Base-by-base conservation (phyloP, 2,888 invertebrate species). In the Drosophila cognata region DNA sequence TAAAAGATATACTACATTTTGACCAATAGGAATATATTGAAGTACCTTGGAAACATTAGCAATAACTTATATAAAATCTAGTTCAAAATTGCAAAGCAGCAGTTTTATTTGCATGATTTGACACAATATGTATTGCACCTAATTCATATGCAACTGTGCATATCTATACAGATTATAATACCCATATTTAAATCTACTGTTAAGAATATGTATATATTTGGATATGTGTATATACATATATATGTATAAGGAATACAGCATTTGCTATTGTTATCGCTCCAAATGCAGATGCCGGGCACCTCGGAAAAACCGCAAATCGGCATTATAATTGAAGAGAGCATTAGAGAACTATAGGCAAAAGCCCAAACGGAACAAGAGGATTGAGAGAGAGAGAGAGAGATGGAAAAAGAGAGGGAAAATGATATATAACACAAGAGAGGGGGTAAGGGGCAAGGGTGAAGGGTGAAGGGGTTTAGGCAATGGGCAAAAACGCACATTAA, bases 401-500 rank as follows among this genome's bases (percentile, higher is more conserved):
- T 21, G 21, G 21, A 46, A 2, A 25, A 0, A 25, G 21, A 48
- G 51, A 28, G 6, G 21, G 21, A 53, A 50, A 56, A 8, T 35
- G 46, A 46, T 51, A 57, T 33, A 62, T 52, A 33, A 70, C 35
- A 53, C 25, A 11, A 21, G 4, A 36, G 21, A 7, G 28, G 41
- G 7, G 29, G 29, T 0, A 16, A 21, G 6, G 56, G 18, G 11
- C 5, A n/a, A 3, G 29, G 50, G 55, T 28, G 11, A 13, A 16
- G 33, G 43, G 29, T 0, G 13, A 36, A 16, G 66, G 48, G 28
- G 43, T 28, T 55, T 28, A 25, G 48, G 60, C 50, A 69, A 67
- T 68, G 68, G 75, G 71, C 66, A 74, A 81, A 79, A 86, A 72
- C 53, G 81, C 78, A 77, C 83, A 89, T 88, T 89, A 86, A 86